phyloP scores from a whole-genome alignment of 2,797 vertebrate species.

The Erethizon dorsatum region DNA sequence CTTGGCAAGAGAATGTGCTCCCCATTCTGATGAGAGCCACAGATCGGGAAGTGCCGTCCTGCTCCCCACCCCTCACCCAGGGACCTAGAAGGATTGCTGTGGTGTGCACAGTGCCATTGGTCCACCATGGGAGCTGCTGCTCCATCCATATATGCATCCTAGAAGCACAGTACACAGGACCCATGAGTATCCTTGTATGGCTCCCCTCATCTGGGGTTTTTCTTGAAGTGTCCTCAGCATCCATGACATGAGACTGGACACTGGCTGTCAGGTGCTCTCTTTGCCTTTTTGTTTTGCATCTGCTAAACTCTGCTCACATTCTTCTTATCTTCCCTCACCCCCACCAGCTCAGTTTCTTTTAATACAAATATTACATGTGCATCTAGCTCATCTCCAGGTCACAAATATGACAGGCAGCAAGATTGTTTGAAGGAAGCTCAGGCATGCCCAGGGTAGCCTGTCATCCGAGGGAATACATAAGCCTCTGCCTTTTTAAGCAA shows the following conservation, averaged over 20 bases:
- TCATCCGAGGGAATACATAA: background rate
- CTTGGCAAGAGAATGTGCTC: background rate
- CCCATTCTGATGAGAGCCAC: background rate
- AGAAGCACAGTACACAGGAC: background rate
- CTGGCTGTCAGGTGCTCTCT: background rate
- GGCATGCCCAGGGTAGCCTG: background rate
- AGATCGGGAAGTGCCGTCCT: background rate
- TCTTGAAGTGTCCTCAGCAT: background rate
- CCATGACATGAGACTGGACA: background rate
- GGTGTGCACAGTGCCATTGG: background rate
- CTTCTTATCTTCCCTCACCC: background rate
- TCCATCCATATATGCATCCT: background rate
- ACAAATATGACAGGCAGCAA: background rate
- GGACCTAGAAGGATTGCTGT: background rate
- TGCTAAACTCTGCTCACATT: background rate
- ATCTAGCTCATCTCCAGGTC: background rate
- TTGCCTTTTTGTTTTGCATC: background rate
- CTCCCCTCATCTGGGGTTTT: background rate
- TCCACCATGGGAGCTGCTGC: background rate
- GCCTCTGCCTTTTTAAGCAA: constrained; percentile 71
- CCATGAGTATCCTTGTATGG: background rate
- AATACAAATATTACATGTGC: background rate
- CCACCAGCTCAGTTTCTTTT: background rate
- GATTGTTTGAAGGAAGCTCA: background rate
- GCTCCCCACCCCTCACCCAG: background rate